Conservation (phyloP, 2,888 invertebrate genomes). For the Macaria notata region DNA sequence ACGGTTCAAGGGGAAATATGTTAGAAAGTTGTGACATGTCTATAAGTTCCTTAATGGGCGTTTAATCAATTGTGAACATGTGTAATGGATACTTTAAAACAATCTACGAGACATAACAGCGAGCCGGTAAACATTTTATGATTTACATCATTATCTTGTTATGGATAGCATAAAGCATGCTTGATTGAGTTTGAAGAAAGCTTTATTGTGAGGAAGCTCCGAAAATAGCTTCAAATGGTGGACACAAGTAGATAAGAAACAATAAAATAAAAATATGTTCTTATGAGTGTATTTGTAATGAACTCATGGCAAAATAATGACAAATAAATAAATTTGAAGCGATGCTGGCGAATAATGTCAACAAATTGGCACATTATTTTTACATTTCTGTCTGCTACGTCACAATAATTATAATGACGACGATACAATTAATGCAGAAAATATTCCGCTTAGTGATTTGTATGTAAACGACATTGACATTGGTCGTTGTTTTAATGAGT, state of each 20-base stretch:
- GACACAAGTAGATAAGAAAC: too few relatives aligned
- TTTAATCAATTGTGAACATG: conserved; percentile 38
- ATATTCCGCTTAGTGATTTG: conserved; percentile 10
- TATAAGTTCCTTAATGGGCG: conserved; percentile 19
- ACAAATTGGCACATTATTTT: too few relatives aligned
- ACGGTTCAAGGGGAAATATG: conserved; percentile 19
- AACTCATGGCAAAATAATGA: too few relatives aligned
- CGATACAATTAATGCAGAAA: background rate
- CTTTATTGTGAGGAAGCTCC: too few relatives aligned
- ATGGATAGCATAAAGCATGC: background rate
- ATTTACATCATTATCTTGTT: background rate
- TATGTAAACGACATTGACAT: conserved; percentile 57
- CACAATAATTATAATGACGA: background rate
- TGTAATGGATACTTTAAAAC: conserved; percentile 25
- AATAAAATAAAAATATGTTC: too few relatives aligned
- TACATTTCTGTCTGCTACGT: too few relatives aligned
- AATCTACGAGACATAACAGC: conserved; percentile 16
- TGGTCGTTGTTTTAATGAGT: conserved; percentile 55
- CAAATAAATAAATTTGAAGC: too few relatives aligned
- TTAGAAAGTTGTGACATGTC: conserved; percentile 23
- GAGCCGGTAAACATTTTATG: background rate
- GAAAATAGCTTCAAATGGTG: too few relatives aligned
- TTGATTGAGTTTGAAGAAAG: too few relatives aligned
- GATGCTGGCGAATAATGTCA: too few relatives aligned
- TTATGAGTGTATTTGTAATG: too few relatives aligned